Conservation (phyloP, 2,113 vertebrate genomes). For the Oenanthe oenanthe region DNA sequence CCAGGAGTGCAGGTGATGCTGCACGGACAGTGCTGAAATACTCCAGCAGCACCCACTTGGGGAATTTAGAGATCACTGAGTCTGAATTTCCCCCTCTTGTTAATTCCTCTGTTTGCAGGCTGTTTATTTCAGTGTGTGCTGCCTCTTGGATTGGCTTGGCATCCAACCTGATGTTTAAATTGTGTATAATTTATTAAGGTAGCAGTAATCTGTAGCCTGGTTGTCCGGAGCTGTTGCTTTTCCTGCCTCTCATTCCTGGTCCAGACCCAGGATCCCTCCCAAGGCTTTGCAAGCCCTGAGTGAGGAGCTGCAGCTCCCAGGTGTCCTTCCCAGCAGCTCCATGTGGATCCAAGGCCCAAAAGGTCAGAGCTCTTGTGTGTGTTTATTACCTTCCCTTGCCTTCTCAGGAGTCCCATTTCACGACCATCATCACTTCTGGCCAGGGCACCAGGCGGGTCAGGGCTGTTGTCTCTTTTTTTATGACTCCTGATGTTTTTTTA, state of each 20-base stretch:
- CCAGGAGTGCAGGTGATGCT: background rate
- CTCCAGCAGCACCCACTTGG: background rate
- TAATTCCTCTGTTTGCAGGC: background rate
- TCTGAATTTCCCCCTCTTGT: background rate
- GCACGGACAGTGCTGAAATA: background rate
- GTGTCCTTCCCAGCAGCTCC: background rate
- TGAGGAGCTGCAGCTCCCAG: background rate
- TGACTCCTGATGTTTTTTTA: constrained; percentile 1
- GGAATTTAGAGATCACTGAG: background rate
- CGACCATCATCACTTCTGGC: constrained; percentile 12
- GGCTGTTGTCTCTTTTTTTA: constrained; percentile 53
- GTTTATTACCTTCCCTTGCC: constrained; percentile 47
- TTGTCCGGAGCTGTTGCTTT: background rate
- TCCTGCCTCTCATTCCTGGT: background rate
- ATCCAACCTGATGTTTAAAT: background rate
- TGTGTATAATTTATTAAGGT: background rate
- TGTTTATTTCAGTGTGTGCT: background rate
- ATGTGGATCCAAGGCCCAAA: constrained; percentile 43
- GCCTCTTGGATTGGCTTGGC: background rate
- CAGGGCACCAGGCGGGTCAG: constrained; percentile 55
- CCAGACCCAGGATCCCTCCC: background rate
- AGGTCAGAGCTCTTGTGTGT: constrained; percentile 65
- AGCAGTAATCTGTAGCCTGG: background rate
- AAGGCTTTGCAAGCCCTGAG: background rate
- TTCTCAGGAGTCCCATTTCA: constrained; percentile 75